phyloP scores from a whole-genome alignment of 1,140 invertebrate genomes.

The Drosophila sechellia region DNA sequence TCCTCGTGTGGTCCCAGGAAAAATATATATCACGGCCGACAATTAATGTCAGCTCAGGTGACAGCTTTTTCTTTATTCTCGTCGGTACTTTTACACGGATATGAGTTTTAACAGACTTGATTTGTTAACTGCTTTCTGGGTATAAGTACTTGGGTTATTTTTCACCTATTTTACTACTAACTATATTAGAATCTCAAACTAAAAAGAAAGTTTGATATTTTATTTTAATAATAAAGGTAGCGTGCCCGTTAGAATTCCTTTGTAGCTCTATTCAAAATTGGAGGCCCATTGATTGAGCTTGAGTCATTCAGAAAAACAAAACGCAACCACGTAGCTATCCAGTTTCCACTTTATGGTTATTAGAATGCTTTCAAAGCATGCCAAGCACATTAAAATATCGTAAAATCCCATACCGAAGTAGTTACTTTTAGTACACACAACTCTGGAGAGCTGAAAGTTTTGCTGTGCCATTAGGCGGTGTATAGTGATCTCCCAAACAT shows the following conservation, averaged over 20 bases:
- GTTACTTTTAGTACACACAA: slow-evolving; percentile 41
- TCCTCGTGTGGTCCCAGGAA: slow-evolving; percentile 53
- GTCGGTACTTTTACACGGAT: slow-evolving; percentile 33
- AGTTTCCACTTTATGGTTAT: slow-evolving; percentile 63
- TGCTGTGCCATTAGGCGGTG: slow-evolving; percentile 69
- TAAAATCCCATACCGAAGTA: slow-evolving; percentile 57
- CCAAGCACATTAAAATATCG: slow-evolving; percentile 66
- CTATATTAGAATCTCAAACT: background rate
- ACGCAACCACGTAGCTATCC: slow-evolving; percentile 12
- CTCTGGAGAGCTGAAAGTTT: slow-evolving; percentile 15
- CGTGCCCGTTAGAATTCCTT: slow-evolving; percentile 14
- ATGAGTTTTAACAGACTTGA: background rate
- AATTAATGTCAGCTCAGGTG: slow-evolving; percentile 71
- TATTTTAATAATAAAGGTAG: too few relatives aligned
- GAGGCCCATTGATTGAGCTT: slow-evolving; percentile 30
- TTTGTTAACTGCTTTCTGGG: background rate
- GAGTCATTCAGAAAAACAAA: slow-evolving; percentile 47
- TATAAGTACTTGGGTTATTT: background rate
- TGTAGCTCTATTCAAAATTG: slow-evolving; percentile 33
- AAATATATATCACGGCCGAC: slow-evolving; percentile 65
- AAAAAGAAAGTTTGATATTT: background rate
- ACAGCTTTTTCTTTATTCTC: slow-evolving; percentile 48
- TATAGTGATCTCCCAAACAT: slow-evolving; percentile 62
- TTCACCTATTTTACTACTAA: background rate
- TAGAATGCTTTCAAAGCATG: slow-evolving; percentile 54